phyloP scores from a whole-genome alignment of 1,140 invertebrate genomes.

The Zaprionus tsacasi region DNA sequence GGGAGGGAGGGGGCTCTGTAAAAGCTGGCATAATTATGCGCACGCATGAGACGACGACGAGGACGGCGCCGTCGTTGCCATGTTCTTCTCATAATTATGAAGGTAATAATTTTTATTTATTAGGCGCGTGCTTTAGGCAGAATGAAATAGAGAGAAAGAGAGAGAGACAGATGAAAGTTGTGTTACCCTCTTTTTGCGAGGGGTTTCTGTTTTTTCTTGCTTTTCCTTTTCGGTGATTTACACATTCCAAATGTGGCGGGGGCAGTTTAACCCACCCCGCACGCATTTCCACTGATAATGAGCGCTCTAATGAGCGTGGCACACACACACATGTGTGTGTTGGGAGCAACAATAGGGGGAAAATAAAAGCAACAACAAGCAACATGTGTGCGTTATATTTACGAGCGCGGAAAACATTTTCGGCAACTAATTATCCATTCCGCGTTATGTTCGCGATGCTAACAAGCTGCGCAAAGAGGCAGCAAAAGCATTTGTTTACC shows the following conservation, averaged over 20 bases:
- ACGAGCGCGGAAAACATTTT: slow-evolving; percentile 79
- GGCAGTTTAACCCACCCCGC: slow-evolving; percentile 40
- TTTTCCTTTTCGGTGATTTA: slow-evolving; percentile 64
- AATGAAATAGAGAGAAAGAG: slow-evolving; percentile 20
- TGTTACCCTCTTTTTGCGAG: slow-evolving; percentile 18
- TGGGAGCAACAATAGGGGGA: slow-evolving; percentile 30
- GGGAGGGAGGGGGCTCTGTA: slow-evolving; percentile 44
- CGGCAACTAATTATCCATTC: slow-evolving; percentile 84
- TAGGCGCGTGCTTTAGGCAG: slow-evolving; percentile 79
- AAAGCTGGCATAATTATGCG: slow-evolving; percentile 78
- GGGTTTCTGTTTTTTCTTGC: slow-evolving; percentile 38
- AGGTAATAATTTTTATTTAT: slow-evolving; percentile 83
- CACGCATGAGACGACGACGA: slow-evolving; percentile 52
- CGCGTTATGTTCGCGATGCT: slow-evolving; percentile 67
- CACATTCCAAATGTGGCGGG: slow-evolving; percentile 35
- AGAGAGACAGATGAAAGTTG: slow-evolving; percentile 39
- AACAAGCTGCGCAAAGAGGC: slow-evolving; percentile 51
- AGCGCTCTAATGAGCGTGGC: slow-evolving; percentile 72
- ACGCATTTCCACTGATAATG: slow-evolving; percentile 69
- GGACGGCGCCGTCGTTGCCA: slow-evolving; percentile 64
- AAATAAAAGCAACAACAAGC: slow-evolving; percentile 29
- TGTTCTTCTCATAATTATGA: slow-evolving; percentile 80
- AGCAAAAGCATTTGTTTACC: slow-evolving; percentile 43
- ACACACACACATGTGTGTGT: slow-evolving; percentile 50
- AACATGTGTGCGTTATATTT: slow-evolving; percentile 80